phyloP scores from a whole-genome alignment of 2,797 vertebrate species.

The Cirrhinus molitorella region DNA sequence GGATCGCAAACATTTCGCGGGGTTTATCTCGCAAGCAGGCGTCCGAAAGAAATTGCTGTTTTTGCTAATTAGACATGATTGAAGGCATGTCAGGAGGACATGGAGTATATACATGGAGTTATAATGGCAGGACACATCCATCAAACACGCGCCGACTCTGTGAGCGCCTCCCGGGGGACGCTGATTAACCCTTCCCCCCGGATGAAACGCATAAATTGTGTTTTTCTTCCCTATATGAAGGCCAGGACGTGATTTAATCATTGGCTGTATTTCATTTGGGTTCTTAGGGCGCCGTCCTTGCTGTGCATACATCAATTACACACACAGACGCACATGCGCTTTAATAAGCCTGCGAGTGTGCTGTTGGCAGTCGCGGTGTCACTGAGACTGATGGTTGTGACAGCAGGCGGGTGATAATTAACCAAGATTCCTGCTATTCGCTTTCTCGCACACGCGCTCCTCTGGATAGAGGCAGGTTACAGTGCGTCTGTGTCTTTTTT shows the following conservation, averaged over 20 bases:
- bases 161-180: conserved; percentile 25
- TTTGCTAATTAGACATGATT: conserved; percentile 55
- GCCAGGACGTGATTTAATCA: conserved; percentile 43
- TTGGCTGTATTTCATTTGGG: not conserved
- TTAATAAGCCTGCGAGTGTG: conserved; percentile 41
- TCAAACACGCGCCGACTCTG: conserved; percentile 33
- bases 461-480: not conserved
- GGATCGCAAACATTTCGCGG: conserved; percentile 42
- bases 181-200: conserved; percentile 45
- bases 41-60: conserved; percentile 44
- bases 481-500: not conserved
- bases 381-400: conserved; percentile 38
- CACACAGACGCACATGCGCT: conserved; percentile 30
- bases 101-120: conserved; percentile 18
- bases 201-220: conserved; percentile 24
- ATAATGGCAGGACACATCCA: conserved; percentile 48
- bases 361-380: conserved; percentile 41
- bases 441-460: not conserved
- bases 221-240: not conserved
- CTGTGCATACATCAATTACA: conserved; percentile 42
- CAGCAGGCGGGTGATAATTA: conserved; percentile 52
- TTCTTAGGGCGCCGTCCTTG: conserved; percentile 25
- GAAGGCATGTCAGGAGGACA: conserved; percentile 37
- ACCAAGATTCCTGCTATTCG: conserved; percentile 42
- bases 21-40: conserved; percentile 2